Conservation (phyloP, 2,797 vertebrate genomes). For the Capromys pilorides region DNA sequence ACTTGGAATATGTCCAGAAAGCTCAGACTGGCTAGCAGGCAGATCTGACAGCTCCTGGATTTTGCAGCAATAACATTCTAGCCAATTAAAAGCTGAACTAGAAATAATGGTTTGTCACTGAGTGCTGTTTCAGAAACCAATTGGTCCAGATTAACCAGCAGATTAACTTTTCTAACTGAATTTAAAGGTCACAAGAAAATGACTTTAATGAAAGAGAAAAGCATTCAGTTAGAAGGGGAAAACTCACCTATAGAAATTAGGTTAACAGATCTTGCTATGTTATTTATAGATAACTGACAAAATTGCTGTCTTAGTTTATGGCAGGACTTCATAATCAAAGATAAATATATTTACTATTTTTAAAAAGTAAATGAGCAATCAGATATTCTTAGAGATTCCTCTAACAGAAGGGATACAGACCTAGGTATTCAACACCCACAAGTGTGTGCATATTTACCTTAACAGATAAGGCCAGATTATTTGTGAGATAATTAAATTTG, state of each 20-base stretch:
- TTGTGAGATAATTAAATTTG: slow-evolving; percentile 36
- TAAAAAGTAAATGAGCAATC: slow-evolving; percentile 53
- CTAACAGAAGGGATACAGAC: not conserved
- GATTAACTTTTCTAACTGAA: slow-evolving; percentile 87
- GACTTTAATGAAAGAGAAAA: slow-evolving; percentile 86
- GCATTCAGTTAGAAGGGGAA: slow-evolving; percentile 84
- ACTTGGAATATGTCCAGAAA: slow-evolving; percentile 88
- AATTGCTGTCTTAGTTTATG: slow-evolving; percentile 80
- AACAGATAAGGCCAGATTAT: not conserved
- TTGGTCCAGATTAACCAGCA: slow-evolving; percentile 88
- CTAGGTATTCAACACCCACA: not conserved
- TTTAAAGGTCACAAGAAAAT: slow-evolving; percentile 86
- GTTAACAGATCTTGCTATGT: slow-evolving; percentile 84
- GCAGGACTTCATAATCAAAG: slow-evolving; percentile 80
- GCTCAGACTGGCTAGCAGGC: slow-evolving; percentile 86
- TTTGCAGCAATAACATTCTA: slow-evolving; percentile 87
- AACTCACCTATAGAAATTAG: slow-evolving; percentile 84
- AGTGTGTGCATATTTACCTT: not conserved
- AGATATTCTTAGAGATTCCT: slow-evolving; percentile 35
- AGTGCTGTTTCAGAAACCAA: slow-evolving; percentile 87
- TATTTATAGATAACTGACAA: slow-evolving; percentile 83
- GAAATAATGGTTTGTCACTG: slow-evolving; percentile 89
- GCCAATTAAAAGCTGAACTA: slow-evolving; percentile 88
- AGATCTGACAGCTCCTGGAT: slow-evolving; percentile 88
- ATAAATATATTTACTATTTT: slow-evolving; percentile 70